Evolutionary conservation across 2,113 vertebrate genomes (phyloP), one percentile per base, ranked within the genome.

Genomic region (Bagarius yarrelli): DNA sequence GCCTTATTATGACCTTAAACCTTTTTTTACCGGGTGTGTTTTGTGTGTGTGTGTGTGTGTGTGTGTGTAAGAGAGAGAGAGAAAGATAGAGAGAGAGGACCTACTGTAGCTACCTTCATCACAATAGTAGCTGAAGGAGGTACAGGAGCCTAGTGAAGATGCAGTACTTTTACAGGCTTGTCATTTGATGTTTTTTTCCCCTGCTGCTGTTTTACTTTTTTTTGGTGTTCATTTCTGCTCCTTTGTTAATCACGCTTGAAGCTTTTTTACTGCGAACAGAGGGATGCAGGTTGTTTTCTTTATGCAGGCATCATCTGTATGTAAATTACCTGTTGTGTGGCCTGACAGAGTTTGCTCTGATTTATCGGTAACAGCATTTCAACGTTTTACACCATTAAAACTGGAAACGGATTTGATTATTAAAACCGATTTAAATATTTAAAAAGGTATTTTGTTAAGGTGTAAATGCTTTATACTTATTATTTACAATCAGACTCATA

Each of bases 1-100:
- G 87, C 71, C 69, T 78, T 61, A 27, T 66, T 70, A 85, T 82
- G 81, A 88, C 87, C 85, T 86, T 87, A 83, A 83, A 83, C 73
- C 81, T 84, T 40, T 40, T 40, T 8, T 3, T 78, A 86, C 89
- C 88, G 89, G 87, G 89, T 88, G 88, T 90, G 78, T 81, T 50
- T 71, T 70, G 71, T 64, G 47, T 75, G 70, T 40, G 44, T 57
- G 30, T 25, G 30, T 61, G 36, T 76, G 56, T 27, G 21, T 61
- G 47, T 78, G 44, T 77, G 27, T 21, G 15, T 0, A 32, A 61
- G 34, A 76, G 72, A 82, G 81, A 83, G 78, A 67, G 34, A 70
- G 69, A 53, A 27, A 32, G 47, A 53, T 25, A 30, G 70, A 21
- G 27, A 21, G 27, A 14, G 70, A 16, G 23, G 9, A n/a, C 9